A percentile compares a stretch with the other conserved stretches of the same genome.
phyloP scores from a whole-genome alignment of 2,888 invertebrate genomes.

The Meteorus cinctellus region DNA sequence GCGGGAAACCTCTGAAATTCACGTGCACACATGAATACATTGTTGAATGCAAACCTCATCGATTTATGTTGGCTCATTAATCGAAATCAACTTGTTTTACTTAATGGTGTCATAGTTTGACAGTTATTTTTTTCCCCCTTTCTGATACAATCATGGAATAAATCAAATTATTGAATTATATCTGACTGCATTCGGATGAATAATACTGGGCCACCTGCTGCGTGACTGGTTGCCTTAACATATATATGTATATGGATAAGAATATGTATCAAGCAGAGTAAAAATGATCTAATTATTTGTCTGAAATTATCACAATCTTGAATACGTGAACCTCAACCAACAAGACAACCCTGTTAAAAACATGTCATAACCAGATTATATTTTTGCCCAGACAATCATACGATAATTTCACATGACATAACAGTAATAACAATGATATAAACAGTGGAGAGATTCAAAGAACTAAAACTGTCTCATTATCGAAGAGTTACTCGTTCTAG shows the following conservation, averaged over 20 bases:
- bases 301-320: slow-evolving; percentile 57
- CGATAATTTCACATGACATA: too few species aligned
- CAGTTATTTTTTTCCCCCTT: not conserved
- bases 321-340: slow-evolving; percentile 29
- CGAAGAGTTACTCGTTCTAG: too few species aligned
- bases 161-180: not conserved
- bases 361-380: not conserved
- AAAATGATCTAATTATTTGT: slow-evolving; percentile 64
- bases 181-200: not conserved
- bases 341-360: slow-evolving; percentile 27
- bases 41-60: not conserved
- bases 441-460: too few species aligned
- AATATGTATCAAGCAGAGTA: slow-evolving; percentile 38
- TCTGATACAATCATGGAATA: not conserved
- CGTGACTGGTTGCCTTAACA: slow-evolving; percentile 64
- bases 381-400: slow-evolving; percentile 22
- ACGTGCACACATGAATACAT: slow-evolving; percentile 43
- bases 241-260: slow-evolving; percentile 21
- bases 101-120: too few species aligned
- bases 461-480: too few species aligned
- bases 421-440: too few species aligned
- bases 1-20: slow-evolving; percentile 47
- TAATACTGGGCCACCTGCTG: slow-evolving; percentile 55
- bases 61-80: too few species aligned
- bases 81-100: too few species aligned